phyloP scores from a whole-genome alignment of 2,113 vertebrate species.

The Taxidea taxus region DNA sequence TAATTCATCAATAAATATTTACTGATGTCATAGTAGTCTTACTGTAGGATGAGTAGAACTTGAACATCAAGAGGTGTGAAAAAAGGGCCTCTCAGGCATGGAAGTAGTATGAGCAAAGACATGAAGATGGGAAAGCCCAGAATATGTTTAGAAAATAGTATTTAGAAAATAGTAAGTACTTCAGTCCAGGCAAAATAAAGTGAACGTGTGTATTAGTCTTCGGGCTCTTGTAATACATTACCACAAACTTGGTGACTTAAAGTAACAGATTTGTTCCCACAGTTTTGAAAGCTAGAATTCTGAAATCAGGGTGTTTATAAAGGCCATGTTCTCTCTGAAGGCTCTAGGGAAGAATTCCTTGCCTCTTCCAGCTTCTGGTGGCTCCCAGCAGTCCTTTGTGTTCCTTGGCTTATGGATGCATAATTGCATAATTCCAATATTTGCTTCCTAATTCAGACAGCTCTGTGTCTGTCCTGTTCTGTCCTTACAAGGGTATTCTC shows the following conservation, averaged over 20 bases:
- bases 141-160: conserved; percentile 6
- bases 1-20: conserved; percentile 5
- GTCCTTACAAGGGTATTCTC: neutral
- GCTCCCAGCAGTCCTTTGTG: neutral
- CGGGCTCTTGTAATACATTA: neutral
- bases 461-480: neutral
- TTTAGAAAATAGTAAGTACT: neutral
- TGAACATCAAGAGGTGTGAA: neutral
- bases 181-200: neutral
- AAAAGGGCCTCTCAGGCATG: neutral
- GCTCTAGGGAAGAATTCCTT: neutral
- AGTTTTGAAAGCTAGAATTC: neutral
- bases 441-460: neutral
- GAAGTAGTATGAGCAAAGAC: neutral
- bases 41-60: neutral
- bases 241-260: neutral
- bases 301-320: neutral
- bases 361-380: neutral
- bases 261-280: neutral
- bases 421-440: neutral
- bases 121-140: neutral
- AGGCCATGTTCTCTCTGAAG: neutral
- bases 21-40: neutral
- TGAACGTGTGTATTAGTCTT: neutral
- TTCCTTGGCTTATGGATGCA: neutral